phyloP scores from a whole-genome alignment of 2,888 invertebrate species.

The Anthrax anthrax region DNA sequence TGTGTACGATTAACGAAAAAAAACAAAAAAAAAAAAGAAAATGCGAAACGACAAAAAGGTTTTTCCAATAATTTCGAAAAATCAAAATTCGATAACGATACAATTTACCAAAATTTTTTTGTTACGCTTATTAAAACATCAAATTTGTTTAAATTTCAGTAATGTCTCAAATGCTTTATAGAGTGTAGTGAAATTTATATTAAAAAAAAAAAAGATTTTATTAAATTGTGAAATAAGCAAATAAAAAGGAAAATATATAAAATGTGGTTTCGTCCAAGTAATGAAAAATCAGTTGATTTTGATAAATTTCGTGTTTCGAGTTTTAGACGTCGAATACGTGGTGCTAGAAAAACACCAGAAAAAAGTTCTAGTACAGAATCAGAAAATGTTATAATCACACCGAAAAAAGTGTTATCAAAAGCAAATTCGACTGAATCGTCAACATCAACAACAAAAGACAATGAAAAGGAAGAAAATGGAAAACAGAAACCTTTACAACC shows the following conservation, averaged over 20 bases:
- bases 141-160: too few relatives aligned
- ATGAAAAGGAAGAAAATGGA: too few relatives aligned
- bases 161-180: too few relatives aligned
- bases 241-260: not conserved
- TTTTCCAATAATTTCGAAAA: too few relatives aligned
- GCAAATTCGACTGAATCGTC: not conserved
- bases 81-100: too few relatives aligned
- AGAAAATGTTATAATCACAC: constrained; percentile 1
- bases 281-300: constrained; percentile 9
- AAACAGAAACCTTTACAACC: not conserved
- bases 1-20: too few relatives aligned
- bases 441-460: too few relatives aligned
- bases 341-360: constrained; percentile 12
- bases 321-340: constrained; percentile 19
- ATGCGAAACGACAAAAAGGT: too few relatives aligned
- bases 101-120: too few relatives aligned
- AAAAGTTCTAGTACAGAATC: constrained; percentile 10
- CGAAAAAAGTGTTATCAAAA: not conserved
- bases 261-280: constrained; percentile 16
- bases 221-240: not conserved
- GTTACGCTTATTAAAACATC: too few relatives aligned
- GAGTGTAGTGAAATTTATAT: too few relatives aligned
- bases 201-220: not conserved
- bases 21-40: too few relatives aligned
- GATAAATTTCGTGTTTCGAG: constrained; percentile 16